phyloP scores from a whole-genome alignment of 2,113 vertebrate species.

The Mohoua ochrocephala region DNA sequence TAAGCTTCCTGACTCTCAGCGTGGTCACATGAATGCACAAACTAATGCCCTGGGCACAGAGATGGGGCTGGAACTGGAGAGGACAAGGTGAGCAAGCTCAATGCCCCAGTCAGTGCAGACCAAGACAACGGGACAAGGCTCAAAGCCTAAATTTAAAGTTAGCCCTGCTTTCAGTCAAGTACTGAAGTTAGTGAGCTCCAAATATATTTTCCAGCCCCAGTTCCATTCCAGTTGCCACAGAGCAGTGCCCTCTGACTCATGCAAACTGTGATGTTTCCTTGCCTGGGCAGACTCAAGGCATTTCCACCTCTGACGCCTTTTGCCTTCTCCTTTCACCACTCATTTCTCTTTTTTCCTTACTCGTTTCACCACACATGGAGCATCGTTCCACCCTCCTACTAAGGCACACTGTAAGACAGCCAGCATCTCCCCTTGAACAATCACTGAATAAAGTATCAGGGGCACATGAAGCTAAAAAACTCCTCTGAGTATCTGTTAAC shows the following conservation, averaged over 20 bases:
- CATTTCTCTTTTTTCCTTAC: background rate
- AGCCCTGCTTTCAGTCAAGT: background rate
- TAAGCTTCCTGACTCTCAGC: background rate
- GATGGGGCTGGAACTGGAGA: background rate
- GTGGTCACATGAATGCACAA: background rate
- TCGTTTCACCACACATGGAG: background rate
- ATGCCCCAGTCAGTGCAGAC: too few species aligned
- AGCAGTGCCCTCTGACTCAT: background rate
- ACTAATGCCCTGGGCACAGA: background rate
- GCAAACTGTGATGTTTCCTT: background rate
- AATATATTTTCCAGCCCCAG: background rate
- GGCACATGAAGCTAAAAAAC: background rate
- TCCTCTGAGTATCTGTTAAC: background rate
- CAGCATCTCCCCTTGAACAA: background rate
- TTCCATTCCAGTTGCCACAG: background rate
- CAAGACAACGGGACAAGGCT: background rate
- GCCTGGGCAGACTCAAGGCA: background rate
- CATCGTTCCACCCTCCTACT: rapidly evolving
- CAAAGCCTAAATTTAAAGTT: background rate
- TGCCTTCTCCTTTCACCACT: background rate
- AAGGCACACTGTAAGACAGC: background rate
- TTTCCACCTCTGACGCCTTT: background rate
- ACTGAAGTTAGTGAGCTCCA: background rate
- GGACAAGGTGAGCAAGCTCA: rapidly evolving
- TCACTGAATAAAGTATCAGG: background rate